phyloP scores from a whole-genome alignment of 2,888 invertebrate genomes.

The Cylloceria caligata region DNA sequence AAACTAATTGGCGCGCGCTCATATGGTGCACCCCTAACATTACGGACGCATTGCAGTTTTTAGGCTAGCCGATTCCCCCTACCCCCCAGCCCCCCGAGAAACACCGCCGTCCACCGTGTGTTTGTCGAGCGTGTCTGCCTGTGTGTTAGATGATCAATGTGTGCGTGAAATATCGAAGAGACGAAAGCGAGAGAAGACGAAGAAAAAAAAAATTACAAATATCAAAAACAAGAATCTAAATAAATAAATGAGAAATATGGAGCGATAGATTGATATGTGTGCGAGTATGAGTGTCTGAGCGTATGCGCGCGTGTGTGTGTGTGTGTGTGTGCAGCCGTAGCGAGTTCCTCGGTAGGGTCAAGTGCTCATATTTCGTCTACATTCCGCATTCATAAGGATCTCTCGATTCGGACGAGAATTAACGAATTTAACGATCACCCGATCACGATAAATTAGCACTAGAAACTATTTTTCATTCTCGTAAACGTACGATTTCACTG shows the following conservation, averaged over 20 bases:
- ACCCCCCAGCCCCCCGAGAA: slow-evolving; percentile 29
- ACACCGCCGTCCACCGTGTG: slow-evolving; percentile 69
- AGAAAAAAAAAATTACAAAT: slow-evolving; percentile 42
- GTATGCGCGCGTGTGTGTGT: too few species aligned
- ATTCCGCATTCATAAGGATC: slow-evolving; percentile 62
- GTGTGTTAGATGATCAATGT: slow-evolving; percentile 67
- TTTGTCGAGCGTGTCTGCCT: slow-evolving; percentile 63
- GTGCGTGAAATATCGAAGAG: slow-evolving; percentile 62
- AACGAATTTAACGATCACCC: slow-evolving; percentile 20
- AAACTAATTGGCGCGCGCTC: slow-evolving; percentile 63
- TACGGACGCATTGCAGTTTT: slow-evolving; percentile 51
- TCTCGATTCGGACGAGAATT: slow-evolving; percentile 51
- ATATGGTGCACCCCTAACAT: slow-evolving; percentile 69
- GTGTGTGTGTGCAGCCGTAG: slow-evolving; percentile 49
- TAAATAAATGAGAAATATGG: slow-evolving; percentile 51
- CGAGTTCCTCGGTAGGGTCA: slow-evolving; percentile 47
- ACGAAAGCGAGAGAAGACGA: slow-evolving; percentile 31
- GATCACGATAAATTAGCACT: slow-evolving; percentile 7
- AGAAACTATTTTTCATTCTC: slow-evolving; percentile 33
- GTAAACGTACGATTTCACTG: slow-evolving; percentile 1
- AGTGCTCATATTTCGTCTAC: slow-evolving; percentile 62
- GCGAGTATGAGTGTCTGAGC: too few species aligned
- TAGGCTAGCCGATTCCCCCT: slow-evolving; percentile 37
- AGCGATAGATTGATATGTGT: slow-evolving; percentile 68
- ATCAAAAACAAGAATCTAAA: slow-evolving; percentile 46